These are phyloP conservation scores for Anser cygnoides DNA, from an alignment of 2,113 vertebrate species.

Conservation along the genomic window DNA sequence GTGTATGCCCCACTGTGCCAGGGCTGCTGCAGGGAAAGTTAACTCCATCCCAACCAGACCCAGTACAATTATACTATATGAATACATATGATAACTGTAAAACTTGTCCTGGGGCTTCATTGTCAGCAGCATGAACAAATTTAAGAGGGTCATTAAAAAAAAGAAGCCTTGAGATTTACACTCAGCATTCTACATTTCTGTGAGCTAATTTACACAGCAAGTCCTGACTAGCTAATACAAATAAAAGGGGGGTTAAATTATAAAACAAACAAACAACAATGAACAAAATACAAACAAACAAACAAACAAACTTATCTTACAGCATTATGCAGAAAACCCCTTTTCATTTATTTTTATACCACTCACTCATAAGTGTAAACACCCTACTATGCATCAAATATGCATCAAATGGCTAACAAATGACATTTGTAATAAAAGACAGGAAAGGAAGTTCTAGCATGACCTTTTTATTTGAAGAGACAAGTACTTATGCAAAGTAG, in stretches of 20 bases:
- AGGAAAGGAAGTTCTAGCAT: neutral
- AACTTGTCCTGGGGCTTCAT: neutral
- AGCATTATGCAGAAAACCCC: accelerated
- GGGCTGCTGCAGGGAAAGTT: no score
- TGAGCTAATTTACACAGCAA: neutral
- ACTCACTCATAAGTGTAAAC: neutral
- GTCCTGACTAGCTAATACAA: neutral
- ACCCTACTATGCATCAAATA: neutral
- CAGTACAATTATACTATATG: neutral
- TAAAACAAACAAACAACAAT: no score
- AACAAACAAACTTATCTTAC: neutral
- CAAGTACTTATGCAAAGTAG: neutral
- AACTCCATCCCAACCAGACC: no score
- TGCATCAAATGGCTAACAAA: neutral
- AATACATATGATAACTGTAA: neutral
- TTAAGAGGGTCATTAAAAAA: neutral
- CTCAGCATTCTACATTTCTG: neutral
- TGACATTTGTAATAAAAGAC: neutral
- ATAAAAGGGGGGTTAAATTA: neutral
- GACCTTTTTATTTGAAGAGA: neutral
- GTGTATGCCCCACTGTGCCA: neutral
- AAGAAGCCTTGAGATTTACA: neutral
- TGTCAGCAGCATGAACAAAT: neutral
- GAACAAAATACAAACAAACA: no score
- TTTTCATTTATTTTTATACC: neutral